These are phyloP conservation scores for Philotrypesis tridentata DNA, from an alignment of 1,140 invertebrate genomes.

Conservation along the genomic window DNA sequence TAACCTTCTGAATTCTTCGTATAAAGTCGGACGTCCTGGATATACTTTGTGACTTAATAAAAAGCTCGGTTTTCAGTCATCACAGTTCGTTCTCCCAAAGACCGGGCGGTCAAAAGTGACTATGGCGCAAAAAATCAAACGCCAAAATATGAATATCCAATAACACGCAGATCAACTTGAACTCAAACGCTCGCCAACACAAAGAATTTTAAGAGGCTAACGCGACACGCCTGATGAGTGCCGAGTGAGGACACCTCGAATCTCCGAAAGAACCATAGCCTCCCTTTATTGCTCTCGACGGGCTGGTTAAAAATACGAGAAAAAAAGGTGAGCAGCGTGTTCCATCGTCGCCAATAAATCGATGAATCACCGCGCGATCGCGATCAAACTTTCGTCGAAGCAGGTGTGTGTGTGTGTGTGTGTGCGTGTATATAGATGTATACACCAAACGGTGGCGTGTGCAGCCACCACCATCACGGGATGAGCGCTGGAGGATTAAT, in stretches of 20 bases:
- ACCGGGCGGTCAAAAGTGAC: no score
- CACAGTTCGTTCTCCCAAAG: no score
- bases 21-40: no score
- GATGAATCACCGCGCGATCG: background rate
- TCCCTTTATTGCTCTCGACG: background rate
- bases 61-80: no score
- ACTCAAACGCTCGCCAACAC: background rate
- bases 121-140: background rate
- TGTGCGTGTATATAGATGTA: no score
- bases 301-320: background rate
- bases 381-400: background rate
- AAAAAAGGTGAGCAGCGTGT: background rate
- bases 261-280: background rate
- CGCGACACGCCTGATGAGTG: background rate
- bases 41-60: no score
- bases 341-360: background rate
- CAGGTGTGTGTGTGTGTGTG: no score
- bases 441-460: background rate
- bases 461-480: background rate
- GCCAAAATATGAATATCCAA: background rate
- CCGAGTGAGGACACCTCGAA: background rate
- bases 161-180: background rate
- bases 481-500: slow-evolving; percentile 41
- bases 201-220: background rate
- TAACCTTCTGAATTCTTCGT: no score